phyloP scores from a whole-genome alignment of 2,113 vertebrate species.

The Strix uralensis region DNA sequence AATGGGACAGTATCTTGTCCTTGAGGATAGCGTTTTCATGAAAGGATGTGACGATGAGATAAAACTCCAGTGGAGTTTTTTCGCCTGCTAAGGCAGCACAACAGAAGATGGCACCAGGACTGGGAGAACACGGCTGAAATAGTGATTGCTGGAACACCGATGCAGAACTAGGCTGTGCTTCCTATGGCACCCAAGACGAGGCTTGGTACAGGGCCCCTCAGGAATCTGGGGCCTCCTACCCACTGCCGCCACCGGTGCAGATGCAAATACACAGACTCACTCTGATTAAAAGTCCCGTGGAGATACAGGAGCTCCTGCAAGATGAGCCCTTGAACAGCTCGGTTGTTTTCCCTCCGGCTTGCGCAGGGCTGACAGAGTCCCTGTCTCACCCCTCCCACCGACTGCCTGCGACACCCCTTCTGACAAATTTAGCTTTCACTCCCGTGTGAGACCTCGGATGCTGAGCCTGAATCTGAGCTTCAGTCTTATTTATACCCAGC shows the following conservation, averaged over 20 bases:
- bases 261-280: accelerated
- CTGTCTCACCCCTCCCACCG: not conserved
- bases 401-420: not conserved
- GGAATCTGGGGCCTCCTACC: not conserved
- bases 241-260: not conserved
- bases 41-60: accelerated
- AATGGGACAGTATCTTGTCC: not conserved
- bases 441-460: no score
- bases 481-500: not conserved
- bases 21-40: not conserved
- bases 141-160: not conserved
- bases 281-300: accelerated
- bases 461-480: not conserved
- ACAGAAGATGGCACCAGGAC: not conserved
- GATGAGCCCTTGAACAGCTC: accelerated
- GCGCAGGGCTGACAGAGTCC: not conserved
- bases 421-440: not conserved
- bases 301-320: not conserved
- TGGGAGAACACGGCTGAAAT: no score
- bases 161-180: no score
- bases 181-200: accelerated
- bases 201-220: not conserved
- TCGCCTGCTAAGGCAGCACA: not conserved
- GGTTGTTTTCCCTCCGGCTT: accelerated
- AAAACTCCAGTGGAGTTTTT: not conserved